phyloP scores from a whole-genome alignment of 2,888 invertebrate genomes.

The Tinea trinotella region DNA sequence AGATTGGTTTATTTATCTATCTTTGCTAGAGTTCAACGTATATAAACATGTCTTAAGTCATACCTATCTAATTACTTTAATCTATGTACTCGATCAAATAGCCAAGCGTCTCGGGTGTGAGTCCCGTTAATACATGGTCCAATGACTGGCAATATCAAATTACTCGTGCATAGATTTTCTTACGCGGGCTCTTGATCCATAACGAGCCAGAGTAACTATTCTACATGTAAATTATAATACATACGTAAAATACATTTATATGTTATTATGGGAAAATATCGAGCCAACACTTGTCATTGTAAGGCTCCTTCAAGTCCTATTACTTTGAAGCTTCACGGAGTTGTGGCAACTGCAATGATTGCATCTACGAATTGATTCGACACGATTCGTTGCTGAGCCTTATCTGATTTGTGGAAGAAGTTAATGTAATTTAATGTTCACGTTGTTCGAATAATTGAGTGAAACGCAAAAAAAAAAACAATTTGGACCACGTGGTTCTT shows the following conservation, averaged over 20 bases:
- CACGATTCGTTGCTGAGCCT: conserved; percentile 5
- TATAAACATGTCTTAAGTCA: neutral
- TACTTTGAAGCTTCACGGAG: neutral
- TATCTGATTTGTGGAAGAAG: conserved; percentile 11
- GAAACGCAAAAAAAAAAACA: neutral
- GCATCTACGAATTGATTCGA: conserved; percentile 11
- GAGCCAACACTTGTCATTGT: neutral
- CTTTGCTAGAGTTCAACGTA: neutral
- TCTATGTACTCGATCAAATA: conserved; percentile 48
- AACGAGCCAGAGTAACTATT: neutral
- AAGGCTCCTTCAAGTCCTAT: neutral
- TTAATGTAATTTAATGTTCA: conserved; percentile 6
- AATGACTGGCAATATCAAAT: conserved; percentile 35
- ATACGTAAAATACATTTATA: neutral
- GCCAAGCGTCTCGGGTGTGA: conserved; percentile 52
- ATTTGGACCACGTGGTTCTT: conserved; percentile 4
- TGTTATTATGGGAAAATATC: neutral
- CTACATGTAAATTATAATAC: neutral
- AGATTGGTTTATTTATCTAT: neutral
- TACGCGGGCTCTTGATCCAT: conserved; percentile 9
- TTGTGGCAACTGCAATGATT: conserved; percentile 8
- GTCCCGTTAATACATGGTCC: conserved; percentile 59
- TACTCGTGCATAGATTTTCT: conserved; percentile 14
- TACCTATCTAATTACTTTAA: conserved; percentile 14
- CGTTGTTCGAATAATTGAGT: conserved; percentile 4